Evolutionary conservation across 2,113 vertebrate genomes (phyloP).

Genomic region (Oophaga pumilio): DNA sequence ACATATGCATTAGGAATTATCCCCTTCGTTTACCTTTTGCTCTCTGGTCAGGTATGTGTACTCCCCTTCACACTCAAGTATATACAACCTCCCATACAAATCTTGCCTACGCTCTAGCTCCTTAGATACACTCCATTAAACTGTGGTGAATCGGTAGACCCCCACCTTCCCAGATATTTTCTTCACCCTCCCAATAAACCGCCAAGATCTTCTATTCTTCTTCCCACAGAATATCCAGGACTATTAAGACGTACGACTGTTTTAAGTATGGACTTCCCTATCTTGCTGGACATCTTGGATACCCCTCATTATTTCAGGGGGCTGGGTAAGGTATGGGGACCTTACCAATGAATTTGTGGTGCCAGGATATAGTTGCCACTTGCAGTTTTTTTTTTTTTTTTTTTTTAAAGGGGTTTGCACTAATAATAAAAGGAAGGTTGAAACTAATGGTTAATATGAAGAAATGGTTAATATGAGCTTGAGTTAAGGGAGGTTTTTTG

Average conservation of each 20-base stretch:
- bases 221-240: conserved; percentile 17
- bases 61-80: conserved; percentile 32
- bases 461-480: conserved; percentile 40
- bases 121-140: not conserved
- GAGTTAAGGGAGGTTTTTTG: not conserved
- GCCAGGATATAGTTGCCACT: not conserved
- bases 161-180: too few species aligned
- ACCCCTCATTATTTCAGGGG: conserved; percentile 38
- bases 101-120: not conserved
- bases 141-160: not conserved
- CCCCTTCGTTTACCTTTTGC: not conserved
- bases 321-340: not conserved
- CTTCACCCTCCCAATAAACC: not conserved
- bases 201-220: not conserved
- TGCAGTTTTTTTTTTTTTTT: not conserved
- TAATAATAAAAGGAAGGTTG: conserved; percentile 10
- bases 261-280: conserved; percentile 20
- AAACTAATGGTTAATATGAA: conserved; percentile 38
- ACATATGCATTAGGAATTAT: conserved; percentile 9
- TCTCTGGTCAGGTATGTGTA: conserved; percentile 27
- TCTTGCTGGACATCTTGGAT: conserved; percentile 18
- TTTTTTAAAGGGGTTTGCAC: conserved; percentile 39
- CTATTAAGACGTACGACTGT: conserved; percentile 27
- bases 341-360: not conserved
- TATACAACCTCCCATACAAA: not conserved